Conservation (phyloP, 2,113 vertebrate genomes). For the Rhadina sibilatrix region DNA sequence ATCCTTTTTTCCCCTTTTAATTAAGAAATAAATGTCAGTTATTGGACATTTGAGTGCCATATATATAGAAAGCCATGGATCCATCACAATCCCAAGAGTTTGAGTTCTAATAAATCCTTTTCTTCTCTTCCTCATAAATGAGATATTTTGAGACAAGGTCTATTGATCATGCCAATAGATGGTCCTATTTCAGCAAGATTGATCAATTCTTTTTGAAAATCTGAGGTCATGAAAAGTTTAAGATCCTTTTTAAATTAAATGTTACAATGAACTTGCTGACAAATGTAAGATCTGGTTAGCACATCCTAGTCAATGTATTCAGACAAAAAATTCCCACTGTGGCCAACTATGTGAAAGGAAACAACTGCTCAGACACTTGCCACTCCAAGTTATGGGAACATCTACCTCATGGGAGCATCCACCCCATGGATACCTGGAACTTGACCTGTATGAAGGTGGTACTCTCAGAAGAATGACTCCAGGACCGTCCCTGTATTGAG, state of each 20-base stretch:
- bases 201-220: neutral
- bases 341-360: neutral
- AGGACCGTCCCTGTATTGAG: rapidly evolving
- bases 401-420: neutral
- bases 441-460: neutral
- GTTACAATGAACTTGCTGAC: neutral
- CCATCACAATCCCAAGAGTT: neutral
- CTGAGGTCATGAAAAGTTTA: neutral
- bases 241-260: neutral
- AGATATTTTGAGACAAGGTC: neutral
- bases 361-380: neutral
- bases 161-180: neutral
- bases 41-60: neutral
- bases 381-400: too few species aligned
- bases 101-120: neutral
- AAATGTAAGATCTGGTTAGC: neutral
- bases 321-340: neutral
- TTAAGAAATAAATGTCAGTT: neutral
- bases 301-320: neutral
- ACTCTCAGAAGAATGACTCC: neutral
- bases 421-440: neutral
- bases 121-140: neutral
- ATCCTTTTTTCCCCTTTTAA: neutral
- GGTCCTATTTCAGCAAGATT: neutral
- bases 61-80: neutral